These are phyloP conservation scores for Timema podura DNA, from an alignment of 2,888 invertebrate species.

Conservation along the genomic window DNA sequence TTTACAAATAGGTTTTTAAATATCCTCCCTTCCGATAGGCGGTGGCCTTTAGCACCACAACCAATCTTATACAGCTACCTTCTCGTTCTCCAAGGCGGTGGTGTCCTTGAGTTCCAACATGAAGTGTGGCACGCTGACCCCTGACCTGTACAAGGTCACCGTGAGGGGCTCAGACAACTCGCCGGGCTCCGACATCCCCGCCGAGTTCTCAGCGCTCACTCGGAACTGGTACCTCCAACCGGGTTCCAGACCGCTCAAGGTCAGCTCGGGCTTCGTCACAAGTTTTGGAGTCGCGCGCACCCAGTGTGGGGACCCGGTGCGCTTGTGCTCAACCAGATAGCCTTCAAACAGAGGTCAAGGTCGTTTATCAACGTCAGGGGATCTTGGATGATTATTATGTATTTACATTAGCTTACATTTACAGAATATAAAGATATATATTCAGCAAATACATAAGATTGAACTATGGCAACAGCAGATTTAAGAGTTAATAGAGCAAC, in stretches of 20 bases:
- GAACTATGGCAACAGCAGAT: no score
- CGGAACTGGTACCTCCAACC: constrained; percentile 88
- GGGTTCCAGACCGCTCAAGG: constrained; percentile 76
- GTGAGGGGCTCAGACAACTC: constrained; percentile 82
- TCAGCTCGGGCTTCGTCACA: constrained; percentile 67
- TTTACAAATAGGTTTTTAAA: no score
- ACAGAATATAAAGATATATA: no score
- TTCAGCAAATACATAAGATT: no score
- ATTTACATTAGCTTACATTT: no score
- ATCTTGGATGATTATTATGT: no score
- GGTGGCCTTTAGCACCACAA: no score
- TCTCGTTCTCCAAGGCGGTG: constrained; percentile 74
- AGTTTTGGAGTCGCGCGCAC: constrained; percentile 72
- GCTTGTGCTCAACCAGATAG: constrained; percentile 74
- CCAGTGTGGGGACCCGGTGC: constrained; percentile 77
- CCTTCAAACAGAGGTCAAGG: constrained; percentile 45
- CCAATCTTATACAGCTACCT: constrained; percentile 42
- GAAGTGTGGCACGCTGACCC: constrained; percentile 72
- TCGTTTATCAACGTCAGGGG: no score
- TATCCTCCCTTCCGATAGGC: no score
- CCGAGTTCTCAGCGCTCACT: constrained; percentile 85
- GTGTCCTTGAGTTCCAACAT: constrained; percentile 64
- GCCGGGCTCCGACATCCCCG: constrained; percentile 80
- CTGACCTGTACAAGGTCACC: constrained; percentile 61
- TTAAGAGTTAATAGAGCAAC: no score